These are phyloP conservation scores for Xestoiulus laeticollis DNA, from an alignment of 2,888 invertebrate species.

Conservation along the genomic window DNA sequence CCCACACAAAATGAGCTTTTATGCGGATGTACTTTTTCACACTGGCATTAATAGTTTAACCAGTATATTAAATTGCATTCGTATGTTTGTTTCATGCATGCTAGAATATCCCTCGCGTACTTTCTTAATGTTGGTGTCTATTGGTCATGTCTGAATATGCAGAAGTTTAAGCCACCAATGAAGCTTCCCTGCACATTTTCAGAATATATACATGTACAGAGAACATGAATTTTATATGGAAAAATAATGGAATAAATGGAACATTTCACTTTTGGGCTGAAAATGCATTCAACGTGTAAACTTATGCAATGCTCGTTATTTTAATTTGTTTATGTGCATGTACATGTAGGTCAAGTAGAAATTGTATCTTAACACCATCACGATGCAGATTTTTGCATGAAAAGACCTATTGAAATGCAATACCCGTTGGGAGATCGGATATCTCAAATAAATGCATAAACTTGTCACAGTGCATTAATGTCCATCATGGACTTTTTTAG, in stretches of 20 bases:
- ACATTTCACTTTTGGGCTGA: slow-evolving; percentile 3
- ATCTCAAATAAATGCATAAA: too few relatives aligned
- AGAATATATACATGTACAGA: too few relatives aligned
- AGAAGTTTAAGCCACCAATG: background rate
- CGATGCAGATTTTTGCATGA: too few relatives aligned
- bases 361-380: too few relatives aligned
- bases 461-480: too few relatives aligned
- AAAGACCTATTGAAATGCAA: too few relatives aligned
- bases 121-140: background rate
- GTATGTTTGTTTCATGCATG: background rate
- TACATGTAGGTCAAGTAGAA: background rate
- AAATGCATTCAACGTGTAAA: background rate
- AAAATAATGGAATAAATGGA: background rate
- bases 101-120: background rate
- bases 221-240: background rate
- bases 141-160: background rate
- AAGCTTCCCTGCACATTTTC: background rate
- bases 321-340: background rate
- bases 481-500: too few relatives aligned
- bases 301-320: background rate
- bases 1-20: background rate
- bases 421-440: too few relatives aligned
- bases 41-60: background rate
- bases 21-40: slow-evolving; percentile 13
- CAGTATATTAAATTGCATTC: background rate